phyloP scores from a whole-genome alignment of 2,888 invertebrate genomes.

The Athrips mouffetella region DNA sequence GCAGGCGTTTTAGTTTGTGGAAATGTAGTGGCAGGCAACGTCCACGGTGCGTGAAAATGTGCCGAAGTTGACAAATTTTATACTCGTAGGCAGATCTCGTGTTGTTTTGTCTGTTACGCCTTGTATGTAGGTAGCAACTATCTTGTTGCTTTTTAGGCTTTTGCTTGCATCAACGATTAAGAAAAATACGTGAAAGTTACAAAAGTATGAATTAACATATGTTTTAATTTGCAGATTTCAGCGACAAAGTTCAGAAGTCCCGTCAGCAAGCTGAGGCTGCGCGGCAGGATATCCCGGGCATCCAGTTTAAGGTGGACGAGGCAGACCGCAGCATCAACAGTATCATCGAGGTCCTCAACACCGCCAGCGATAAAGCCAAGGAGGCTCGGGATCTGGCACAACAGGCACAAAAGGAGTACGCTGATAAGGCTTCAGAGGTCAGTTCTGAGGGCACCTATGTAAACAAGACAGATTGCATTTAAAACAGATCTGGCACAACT shows the following conservation, averaged over 20 bases:
- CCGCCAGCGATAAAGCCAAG: slow-evolving; percentile 88
- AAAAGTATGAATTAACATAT: slow-evolving; percentile 29
- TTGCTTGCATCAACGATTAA: too few species aligned
- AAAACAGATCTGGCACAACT: too few species aligned
- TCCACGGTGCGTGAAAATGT: too few species aligned
- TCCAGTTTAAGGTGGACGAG: slow-evolving; percentile 79
- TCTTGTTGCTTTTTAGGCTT: too few species aligned
- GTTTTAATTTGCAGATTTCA: slow-evolving; percentile 83
- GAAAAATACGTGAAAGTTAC: slow-evolving; percentile 40
- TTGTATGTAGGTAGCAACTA: too few species aligned
- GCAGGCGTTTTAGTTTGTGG: too few species aligned
- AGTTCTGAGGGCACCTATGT: not conserved
- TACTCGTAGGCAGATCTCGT: too few species aligned
- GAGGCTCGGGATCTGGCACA: slow-evolving; percentile 85
- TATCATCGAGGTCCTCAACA: slow-evolving; percentile 84
- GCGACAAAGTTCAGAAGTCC: slow-evolving; percentile 91
- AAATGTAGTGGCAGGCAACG: too few species aligned
- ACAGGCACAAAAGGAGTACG: slow-evolving; percentile 86
- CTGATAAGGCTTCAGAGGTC: slow-evolving; percentile 87
- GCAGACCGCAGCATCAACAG: slow-evolving; percentile 84
- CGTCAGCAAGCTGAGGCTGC: slow-evolving; percentile 89
- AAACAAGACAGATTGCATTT: too few species aligned
- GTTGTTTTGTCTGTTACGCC: too few species aligned
- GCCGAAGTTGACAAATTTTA: too few species aligned
- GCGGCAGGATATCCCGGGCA: slow-evolving; percentile 84